A percentile compares a stretch with the other conserved stretches of the same genome.
Conservation (phyloP, 2,113 vertebrate genomes). For the Neogobius melanostomus region DNA sequence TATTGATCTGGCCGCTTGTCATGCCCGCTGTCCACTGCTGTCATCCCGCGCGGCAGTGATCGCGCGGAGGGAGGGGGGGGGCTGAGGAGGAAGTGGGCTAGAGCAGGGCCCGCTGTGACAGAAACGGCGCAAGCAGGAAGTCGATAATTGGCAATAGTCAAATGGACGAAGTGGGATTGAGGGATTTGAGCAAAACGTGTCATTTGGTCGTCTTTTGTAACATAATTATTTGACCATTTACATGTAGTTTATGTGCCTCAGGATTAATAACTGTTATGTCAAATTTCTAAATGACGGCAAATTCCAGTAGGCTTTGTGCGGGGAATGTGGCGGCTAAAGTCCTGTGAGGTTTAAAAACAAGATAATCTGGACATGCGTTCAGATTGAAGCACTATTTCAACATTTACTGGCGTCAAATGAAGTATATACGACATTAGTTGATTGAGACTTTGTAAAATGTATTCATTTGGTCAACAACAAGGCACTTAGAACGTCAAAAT, state of each 20-base stretch:
- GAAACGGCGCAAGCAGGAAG: slow-evolving; percentile 34
- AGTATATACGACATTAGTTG: neutral
- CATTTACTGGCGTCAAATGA: too few relatives aligned
- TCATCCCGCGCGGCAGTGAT: slow-evolving; percentile 64
- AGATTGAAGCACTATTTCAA: too few relatives aligned
- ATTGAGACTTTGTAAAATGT: neutral
- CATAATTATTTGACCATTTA: neutral
- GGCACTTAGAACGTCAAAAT: too few relatives aligned
- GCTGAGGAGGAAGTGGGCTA: slow-evolving; percentile 14
- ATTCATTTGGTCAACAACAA: too few relatives aligned
- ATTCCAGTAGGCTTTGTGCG: too few relatives aligned
- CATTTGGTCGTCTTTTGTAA: neutral
- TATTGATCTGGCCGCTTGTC: slow-evolving; percentile 78
- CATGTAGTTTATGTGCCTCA: too few relatives aligned
- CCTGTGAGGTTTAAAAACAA: too few relatives aligned
- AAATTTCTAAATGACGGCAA: too few relatives aligned
- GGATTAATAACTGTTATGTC: too few relatives aligned
- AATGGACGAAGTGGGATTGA: slow-evolving; percentile 25
- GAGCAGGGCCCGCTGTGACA: slow-evolving; percentile 12
- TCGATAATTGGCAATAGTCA: slow-evolving; percentile 25
- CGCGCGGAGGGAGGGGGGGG: slow-evolving; percentile 22
- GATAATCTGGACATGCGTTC: too few relatives aligned
- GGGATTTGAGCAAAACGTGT: neutral
- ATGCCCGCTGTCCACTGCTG: slow-evolving; percentile 68
- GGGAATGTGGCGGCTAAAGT: too few relatives aligned